Evolutionary conservation across 2,888 invertebrate species (phyloP), one percentile per base, ranked within the genome.

Genomic region (Villa cingulata): DNA sequence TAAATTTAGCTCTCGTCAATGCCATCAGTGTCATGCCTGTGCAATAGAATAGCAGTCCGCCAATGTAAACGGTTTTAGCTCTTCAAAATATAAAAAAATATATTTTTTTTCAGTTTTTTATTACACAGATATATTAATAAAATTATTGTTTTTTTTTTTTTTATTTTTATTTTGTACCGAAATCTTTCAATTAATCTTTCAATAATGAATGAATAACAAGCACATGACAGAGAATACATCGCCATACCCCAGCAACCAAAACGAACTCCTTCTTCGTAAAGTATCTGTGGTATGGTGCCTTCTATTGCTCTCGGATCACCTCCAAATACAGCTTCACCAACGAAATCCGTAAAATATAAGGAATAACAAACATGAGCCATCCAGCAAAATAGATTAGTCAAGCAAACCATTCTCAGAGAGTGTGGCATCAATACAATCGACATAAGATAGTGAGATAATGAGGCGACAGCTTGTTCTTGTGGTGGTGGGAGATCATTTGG

Each of bases 231-330:
- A 0, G 94, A 94, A 59, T 87, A 86, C 85, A 86, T 86, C 0
- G 92, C 86, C 95, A 96, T 96, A 23, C 92, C 94, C 84, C 90
- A 89, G 59, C 94, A 95, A 14, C 95, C 96, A 60, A 94, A 90
- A 38, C 94, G 76, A 0, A 96, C 91, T 0, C 96, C 96, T 37
- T 83, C 82, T 65, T 94, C 90, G 62, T 95, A 96, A 12, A 79
- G 71, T 16, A 74, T 71, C 49, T 84, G 76, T 45, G 75, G 70
- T 17, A 66, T 60, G 17, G 78, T 75, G 15, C 84, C 84, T 40
- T 80, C 78, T 1, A 77, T 72, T 51, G 85, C 87, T 78, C 85
- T 72, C 19, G 75, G 75, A 48, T 60, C 59, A 12, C 66, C 66
- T 38, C 60, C 59, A 43, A 64, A 67, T 41, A 66, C 65, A 32